These are phyloP conservation scores for Galagoides demidoff DNA, from an alignment of 2,797 vertebrate species.

Conservation along the genomic window DNA sequence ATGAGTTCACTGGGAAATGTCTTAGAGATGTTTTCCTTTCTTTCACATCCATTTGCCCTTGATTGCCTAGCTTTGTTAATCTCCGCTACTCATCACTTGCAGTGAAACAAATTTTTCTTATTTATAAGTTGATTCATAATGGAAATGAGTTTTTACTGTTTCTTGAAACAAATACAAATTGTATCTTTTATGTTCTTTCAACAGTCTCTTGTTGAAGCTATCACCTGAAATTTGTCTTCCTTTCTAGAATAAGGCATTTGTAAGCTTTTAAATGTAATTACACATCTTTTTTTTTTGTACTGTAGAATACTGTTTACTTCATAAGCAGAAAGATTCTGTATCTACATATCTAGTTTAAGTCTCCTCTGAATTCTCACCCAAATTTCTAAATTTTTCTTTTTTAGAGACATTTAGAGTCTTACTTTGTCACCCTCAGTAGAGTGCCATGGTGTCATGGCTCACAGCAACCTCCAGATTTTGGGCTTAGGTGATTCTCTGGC, in stretches of 20 bases:
- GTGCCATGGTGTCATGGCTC: too few species aligned
- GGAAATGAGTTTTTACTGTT: background rate
- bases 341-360: background rate
- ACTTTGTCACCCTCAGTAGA: too few species aligned
- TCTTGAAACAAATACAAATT: background rate
- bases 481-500: too few species aligned
- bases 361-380: background rate
- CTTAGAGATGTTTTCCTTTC: background rate
- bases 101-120: background rate
- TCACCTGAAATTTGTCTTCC: background rate
- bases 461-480: too few species aligned
- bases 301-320: background rate
- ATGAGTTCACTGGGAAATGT: background rate
- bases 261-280: background rate
- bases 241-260: slow-evolving; percentile 15
- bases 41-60: background rate
- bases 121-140: background rate
- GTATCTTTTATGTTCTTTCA: background rate
- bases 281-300: background rate
- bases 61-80: background rate
- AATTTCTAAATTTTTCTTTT: background rate
- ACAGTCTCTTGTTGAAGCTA: background rate
- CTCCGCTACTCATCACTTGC: background rate
- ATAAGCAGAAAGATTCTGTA: background rate
- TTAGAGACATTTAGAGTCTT: too few species aligned